Evolutionary conservation across 2,888 invertebrate genomes (phyloP).

Genomic region (Halictus quadricinctus): DNA sequence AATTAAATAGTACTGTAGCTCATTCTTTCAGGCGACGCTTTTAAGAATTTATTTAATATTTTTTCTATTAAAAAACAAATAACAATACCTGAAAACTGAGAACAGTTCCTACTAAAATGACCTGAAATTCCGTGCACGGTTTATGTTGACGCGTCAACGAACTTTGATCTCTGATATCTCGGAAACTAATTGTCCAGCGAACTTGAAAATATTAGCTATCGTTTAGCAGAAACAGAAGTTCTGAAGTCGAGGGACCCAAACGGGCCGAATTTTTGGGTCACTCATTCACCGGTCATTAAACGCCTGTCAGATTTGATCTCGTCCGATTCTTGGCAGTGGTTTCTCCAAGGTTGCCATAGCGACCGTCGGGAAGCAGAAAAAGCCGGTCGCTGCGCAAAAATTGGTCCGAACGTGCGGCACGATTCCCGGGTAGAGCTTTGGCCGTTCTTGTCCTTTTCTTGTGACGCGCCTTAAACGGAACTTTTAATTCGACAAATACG

Average conservation of each 20-base stretch:
- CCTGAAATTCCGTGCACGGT: too few relatives aligned
- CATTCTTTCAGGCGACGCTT: background rate
- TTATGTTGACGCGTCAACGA: too few relatives aligned
- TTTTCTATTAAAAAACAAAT: too few relatives aligned
- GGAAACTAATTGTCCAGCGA: background rate
- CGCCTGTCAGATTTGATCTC: background rate
- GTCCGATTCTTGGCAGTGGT: background rate
- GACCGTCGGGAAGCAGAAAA: background rate
- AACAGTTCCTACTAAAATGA: too few relatives aligned
- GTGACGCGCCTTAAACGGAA: slow-evolving; percentile 49
- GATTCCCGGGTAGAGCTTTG: background rate
- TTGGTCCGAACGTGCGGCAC: background rate
- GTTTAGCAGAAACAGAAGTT: too few relatives aligned
- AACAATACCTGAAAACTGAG: too few relatives aligned
- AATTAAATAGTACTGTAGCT: too few relatives aligned
- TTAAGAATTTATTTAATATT: too few relatives aligned
- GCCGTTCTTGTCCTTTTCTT: slow-evolving; percentile 39
- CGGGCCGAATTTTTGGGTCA: background rate
- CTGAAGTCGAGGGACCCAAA: background rate
- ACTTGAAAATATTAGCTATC: background rate
- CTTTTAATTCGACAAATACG: slow-evolving; percentile 61
- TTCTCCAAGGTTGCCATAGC: background rate
- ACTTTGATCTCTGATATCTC: background rate
- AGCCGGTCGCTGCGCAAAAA: slow-evolving; percentile 6
- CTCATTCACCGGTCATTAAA: background rate